phyloP scores from a whole-genome alignment of 1,140 invertebrate genomes.

The Scaptomyza graminum region DNA sequence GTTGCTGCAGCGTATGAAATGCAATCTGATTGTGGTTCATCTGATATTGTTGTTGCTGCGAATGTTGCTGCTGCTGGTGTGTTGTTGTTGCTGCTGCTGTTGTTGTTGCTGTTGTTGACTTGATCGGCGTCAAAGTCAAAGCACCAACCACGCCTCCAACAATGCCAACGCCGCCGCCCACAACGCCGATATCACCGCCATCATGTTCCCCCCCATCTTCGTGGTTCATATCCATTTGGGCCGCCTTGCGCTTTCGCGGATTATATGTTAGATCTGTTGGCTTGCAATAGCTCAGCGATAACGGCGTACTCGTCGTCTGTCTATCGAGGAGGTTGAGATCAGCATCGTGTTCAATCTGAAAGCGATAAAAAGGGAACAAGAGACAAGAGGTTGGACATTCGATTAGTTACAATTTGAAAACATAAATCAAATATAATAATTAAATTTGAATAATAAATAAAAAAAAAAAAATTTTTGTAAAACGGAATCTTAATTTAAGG shows the following conservation, averaged over 20 bases:
- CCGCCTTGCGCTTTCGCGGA: constrained; percentile 67
- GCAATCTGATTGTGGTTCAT: constrained; percentile 75
- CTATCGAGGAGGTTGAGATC: constrained; percentile 73
- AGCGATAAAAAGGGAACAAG: not conserved
- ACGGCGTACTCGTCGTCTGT: constrained; percentile 68
- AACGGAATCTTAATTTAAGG: too few relatives aligned
- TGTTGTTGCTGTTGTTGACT: constrained; percentile 37
- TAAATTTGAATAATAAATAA: too few relatives aligned
- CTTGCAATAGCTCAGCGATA: constrained; percentile 68
- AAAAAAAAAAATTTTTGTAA: too few relatives aligned
- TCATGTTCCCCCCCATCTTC: constrained; percentile 19
- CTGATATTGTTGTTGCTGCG: constrained; percentile 46
- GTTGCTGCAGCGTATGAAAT: constrained; percentile 71
- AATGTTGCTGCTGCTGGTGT: constrained; percentile 30
- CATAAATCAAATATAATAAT: not conserved
- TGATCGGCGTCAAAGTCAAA: constrained; percentile 71
- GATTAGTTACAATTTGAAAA: too few relatives aligned
- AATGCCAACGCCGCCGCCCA: constrained; percentile 33
- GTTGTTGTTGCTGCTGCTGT: constrained; percentile 35
- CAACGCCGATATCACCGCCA: constrained; percentile 10
- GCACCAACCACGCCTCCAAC: constrained; percentile 61
- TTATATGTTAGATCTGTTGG: constrained; percentile 71
- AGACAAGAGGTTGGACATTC: not conserved
- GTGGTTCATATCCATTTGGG: constrained; percentile 59
- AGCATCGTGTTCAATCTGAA: constrained; percentile 76